Percentiles rank a stretch among this genome's conserved stretches.
Conservation (phyloP, 1,140 invertebrate species). For the Acyrthosiphon pisum region DNA sequence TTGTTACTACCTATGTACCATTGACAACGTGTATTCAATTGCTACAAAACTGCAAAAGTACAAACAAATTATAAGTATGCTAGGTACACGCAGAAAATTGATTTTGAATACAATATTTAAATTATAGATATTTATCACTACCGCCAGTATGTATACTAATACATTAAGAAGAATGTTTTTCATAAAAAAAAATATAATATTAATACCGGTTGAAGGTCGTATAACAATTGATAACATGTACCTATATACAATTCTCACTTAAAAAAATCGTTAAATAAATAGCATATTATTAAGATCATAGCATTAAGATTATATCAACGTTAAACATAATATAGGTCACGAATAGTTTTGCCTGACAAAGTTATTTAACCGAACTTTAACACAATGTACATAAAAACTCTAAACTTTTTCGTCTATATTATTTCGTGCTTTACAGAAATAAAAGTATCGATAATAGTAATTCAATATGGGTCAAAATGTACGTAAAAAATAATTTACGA, state of each 20-base stretch:
- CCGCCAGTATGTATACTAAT: background rate
- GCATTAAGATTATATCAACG: background rate
- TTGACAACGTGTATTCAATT: background rate
- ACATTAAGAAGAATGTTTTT: background rate
- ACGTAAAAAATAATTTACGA: conserved; percentile 19
- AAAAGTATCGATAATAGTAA: background rate
- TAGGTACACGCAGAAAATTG: background rate
- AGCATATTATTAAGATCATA: background rate
- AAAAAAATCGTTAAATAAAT: conserved; percentile 10
- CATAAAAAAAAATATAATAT: background rate
- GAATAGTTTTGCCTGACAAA: background rate
- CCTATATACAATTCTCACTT: background rate
- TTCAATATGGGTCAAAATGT: conserved; percentile 29
- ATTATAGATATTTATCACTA: background rate
- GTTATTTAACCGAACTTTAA: background rate
- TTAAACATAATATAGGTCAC: background rate
- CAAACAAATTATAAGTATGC: no score
- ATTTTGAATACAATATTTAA: background rate
- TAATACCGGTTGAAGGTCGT: background rate
- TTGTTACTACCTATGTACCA: background rate
- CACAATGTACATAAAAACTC: conserved; percentile 1
- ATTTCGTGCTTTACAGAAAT: background rate
- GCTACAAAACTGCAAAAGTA: background rate
- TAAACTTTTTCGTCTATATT: background rate
- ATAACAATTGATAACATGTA: background rate